Evolutionary conservation across 2,888 invertebrate species (phyloP).

Genomic region (Xanthorhoe spadicearia): DNA sequence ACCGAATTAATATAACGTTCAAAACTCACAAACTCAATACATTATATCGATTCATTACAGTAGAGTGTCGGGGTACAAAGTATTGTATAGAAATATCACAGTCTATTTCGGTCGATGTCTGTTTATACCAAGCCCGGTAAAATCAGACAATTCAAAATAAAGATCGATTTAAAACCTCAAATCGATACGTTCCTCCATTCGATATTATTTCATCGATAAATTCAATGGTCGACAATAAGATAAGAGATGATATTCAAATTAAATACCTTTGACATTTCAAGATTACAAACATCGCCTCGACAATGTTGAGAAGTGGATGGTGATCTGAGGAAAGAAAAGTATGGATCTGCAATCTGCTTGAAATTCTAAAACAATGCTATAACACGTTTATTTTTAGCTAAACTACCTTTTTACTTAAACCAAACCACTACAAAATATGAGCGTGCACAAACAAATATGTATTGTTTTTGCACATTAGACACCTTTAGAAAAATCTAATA

Average conservation of each 20-base stretch:
- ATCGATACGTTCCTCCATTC: slow-evolving; percentile 45
- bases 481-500: too few species aligned
- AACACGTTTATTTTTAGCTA: too few species aligned
- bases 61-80: too few species aligned
- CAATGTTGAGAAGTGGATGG: slow-evolving; percentile 67
- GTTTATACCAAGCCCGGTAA: background rate
- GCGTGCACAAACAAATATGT: too few species aligned
- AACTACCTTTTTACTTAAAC: too few species aligned
- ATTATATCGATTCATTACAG: too few species aligned
- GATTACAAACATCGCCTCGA: slow-evolving; percentile 81
- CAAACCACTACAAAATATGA: too few species aligned
- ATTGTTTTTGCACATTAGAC: too few species aligned
- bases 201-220: slow-evolving; percentile 77
- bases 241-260: slow-evolving; percentile 83
- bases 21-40: too few species aligned
- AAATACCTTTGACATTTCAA: slow-evolving; percentile 83
- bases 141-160: slow-evolving; percentile 23
- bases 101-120: background rate
- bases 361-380: too few species aligned
- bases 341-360: slow-evolving; percentile 47
- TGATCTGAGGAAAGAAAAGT: slow-evolving; percentile 53
- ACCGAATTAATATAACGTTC: too few species aligned
- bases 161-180: slow-evolving; percentile 40
- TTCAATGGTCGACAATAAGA: slow-evolving; percentile 75
- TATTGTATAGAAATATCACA: too few species aligned